phyloP scores from a whole-genome alignment of 2,113 vertebrate genomes.

The Machaerirhynchus nigripectus region DNA sequence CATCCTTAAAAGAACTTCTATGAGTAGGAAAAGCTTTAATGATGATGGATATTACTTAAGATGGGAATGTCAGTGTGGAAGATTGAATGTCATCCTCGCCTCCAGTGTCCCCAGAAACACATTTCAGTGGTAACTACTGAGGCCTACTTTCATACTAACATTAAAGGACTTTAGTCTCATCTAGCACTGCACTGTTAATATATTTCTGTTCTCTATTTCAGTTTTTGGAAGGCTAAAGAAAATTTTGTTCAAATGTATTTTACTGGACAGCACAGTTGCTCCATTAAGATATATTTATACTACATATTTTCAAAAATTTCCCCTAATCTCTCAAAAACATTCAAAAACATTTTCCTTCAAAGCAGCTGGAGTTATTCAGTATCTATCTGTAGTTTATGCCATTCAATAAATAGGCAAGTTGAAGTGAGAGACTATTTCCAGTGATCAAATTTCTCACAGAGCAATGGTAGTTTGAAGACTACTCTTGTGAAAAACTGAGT shows the following conservation, averaged over 20 bases:
- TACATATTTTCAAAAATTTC: not conserved
- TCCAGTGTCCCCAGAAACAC: not conserved
- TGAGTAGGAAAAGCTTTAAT: not conserved
- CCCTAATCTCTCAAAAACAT: not conserved
- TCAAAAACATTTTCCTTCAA: not conserved
- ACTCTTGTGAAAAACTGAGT: not conserved
- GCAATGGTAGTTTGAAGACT: not conserved
- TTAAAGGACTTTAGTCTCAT: not conserved
- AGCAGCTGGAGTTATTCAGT: not conserved
- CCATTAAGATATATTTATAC: not conserved
- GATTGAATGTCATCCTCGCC: not conserved
- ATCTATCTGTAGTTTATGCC: not conserved
- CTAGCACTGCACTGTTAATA: not conserved
- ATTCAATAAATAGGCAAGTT: not conserved
- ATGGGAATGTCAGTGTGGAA: not conserved
- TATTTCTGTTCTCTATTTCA: not conserved
- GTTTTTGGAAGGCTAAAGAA: not conserved
- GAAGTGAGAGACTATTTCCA: not conserved
- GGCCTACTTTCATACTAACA: not conserved
- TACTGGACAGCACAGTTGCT: not conserved
- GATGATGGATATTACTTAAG: not conserved
- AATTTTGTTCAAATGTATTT: not conserved
- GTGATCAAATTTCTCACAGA: not conserved
- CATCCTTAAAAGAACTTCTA: not conserved
- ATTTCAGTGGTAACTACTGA: not conserved